Evolutionary conservation across 2,113 vertebrate species (phyloP), one percentile per base, ranked within the genome.

Genomic region (Recurvirostra avosetta): DNA sequence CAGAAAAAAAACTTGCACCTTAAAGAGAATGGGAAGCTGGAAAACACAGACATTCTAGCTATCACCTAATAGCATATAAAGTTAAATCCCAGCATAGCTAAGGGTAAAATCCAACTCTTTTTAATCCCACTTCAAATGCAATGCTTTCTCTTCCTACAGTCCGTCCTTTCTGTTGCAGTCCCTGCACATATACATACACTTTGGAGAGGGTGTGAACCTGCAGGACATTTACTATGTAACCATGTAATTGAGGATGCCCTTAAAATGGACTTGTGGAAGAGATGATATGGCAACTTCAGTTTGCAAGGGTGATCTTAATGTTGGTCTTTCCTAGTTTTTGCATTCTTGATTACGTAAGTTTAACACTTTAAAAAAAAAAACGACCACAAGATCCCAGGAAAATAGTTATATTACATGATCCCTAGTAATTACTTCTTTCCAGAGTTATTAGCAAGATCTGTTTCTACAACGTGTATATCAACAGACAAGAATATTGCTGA

Each of bases 41-140:
- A 86, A 95, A 88, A 62, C 0, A 0, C 3, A 8, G 22, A 26
- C 0, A 0, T 61, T 70, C 20, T 52, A n/a, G 6, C 15, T 80
- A 22, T 53, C 58, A 56, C 30, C 52, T 56, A 43, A 41, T 1
- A 81, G n/a, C n/a, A 38, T 6, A 52, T 4, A 15, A 73, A 43
- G 17, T 55, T 68, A 76, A 84, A 77, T 16, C 25, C 20, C 65
- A 71, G 30, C 12, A 58, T 3, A 84, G 15, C 2, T 40, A 59
- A 38, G 23, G 76, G 13, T 45, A 91, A 80, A 94, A 66, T 12
- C 20, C 17, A 58, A 3, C 18, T 80, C 30, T 43, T 49, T 23
- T 22, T 10, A 81, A 67, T 59, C 13, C 7, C 38, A 23, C 73
- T 88, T 58, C 17, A 78, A 74, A 63, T 7, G 0, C 30, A 74